Base-by-base conservation (phyloP, 1,140 invertebrate genomes). In the Neodiprion virginianus region DNA sequence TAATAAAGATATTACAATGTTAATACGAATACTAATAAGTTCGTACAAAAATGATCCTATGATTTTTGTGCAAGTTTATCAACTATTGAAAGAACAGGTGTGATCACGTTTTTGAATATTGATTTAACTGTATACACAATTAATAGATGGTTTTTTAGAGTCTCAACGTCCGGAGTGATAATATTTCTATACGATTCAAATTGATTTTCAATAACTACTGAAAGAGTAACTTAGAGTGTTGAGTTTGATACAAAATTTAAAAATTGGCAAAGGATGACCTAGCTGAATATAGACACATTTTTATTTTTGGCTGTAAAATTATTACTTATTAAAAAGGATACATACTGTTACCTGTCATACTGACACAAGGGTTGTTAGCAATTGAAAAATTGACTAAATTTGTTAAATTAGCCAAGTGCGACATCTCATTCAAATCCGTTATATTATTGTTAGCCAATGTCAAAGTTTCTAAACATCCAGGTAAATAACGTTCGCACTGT, bases 361-460 rank as follows among this genome's bases (percentile, higher is more conserved):
- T 90, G 67, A 96, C 92, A 89, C 96, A 97, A 0, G 96, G 96
- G 89, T 98, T 98, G 73, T 95, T 94, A 78, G 92, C 92, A 71
- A 98, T 91, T 9, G 95, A 95, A 76, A 97, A 91, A 85, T 94
- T 95, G 70, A 94, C 91, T 72, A 98, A 86, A 80, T 93, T 92
- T 17, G 88, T 90, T 69, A 97, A 88, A 84, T 95, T 92, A 9
- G 92, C 92, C 72, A 98, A 88, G 84, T 95, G 94, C 12, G 93
- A 95, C 74, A 97, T 92, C 90, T 97, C 95, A 88, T 96, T 97
- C 50, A 98, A 88, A 88, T 98, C 96, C 61, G 90, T 90, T 67
- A 98, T 92, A 79, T 93, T 93, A 88, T 98, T 98, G 84, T 95
- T 93, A 50, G 94, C 94, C 73, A 98, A 87, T 47, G 95, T 96